phyloP scores from a whole-genome alignment of 2,888 invertebrate genomes.

The Hyppa rectilinea region DNA sequence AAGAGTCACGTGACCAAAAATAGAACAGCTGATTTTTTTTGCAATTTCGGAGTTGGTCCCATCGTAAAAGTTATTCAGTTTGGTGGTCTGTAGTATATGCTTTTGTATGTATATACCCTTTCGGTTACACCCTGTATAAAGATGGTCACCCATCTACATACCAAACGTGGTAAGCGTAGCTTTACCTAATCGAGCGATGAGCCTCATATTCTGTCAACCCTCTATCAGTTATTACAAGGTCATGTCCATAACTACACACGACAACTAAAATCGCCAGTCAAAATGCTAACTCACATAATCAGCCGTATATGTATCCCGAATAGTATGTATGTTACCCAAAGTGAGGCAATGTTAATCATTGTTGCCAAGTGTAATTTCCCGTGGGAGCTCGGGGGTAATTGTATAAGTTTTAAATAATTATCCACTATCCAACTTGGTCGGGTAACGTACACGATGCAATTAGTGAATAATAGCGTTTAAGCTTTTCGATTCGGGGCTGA shows the following conservation, averaged over 20 bases:
- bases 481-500: constrained; percentile 28
- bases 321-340: constrained; percentile 23
- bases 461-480: constrained; percentile 40
- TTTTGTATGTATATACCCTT: no score
- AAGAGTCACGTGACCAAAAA: no score
- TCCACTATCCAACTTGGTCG: constrained; percentile 51
- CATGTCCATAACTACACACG: neutral
- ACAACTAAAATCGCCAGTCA: constrained; percentile 1
- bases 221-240: neutral
- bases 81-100: no score
- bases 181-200: no score
- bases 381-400: constrained; percentile 62
- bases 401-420: constrained; percentile 73
- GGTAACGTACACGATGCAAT: constrained; percentile 44
- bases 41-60: no score
- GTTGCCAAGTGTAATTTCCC: constrained; percentile 71
- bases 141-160: no score
- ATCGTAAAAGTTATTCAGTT: no score
- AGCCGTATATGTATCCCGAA: constrained; percentile 9
- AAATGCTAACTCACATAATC: constrained; percentile 6
- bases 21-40: no score
- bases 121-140: no score
- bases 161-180: no score
- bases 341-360: constrained; percentile 53
- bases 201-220: neutral